phyloP scores from a whole-genome alignment of 2,113 vertebrate genomes.

The Mobula hypostoma region DNA sequence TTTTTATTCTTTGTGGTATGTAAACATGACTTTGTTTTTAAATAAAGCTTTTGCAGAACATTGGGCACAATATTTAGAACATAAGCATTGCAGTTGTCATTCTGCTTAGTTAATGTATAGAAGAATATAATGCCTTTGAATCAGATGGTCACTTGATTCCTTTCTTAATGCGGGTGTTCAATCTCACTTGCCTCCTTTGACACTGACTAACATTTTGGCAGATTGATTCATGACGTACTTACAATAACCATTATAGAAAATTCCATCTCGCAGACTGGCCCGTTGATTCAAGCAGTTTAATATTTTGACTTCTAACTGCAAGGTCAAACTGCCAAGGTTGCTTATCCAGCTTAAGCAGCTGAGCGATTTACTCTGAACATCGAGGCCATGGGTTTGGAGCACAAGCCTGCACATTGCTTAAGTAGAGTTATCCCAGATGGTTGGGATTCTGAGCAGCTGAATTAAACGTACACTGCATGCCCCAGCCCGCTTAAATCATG shows the following conservation, averaged over 20 bases:
- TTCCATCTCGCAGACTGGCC: neutral
- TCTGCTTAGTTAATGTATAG: neutral
- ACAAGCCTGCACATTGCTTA: neutral
- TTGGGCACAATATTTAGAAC: neutral
- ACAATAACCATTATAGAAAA: conserved; percentile 18
- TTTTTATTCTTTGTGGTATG: neutral
- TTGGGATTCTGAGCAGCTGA: neutral
- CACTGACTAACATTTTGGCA: neutral
- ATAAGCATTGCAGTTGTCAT: neutral
- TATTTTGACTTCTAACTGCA: neutral
- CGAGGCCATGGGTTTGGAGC: neutral
- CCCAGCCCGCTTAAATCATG: neutral
- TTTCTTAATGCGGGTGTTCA: neutral
- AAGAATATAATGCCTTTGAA: neutral
- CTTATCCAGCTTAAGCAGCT: conserved; percentile 14
- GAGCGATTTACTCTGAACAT: conserved; percentile 1
- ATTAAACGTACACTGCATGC: neutral
- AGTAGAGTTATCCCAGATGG: neutral
- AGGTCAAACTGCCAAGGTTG: neutral
- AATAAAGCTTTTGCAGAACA: neutral
- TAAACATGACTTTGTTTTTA: neutral
- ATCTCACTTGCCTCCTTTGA: conserved; percentile 23
- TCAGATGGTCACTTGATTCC: neutral
- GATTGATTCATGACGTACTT: conserved; percentile 18
- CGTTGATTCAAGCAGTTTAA: conserved; percentile 6